Base-by-base conservation (phyloP, 1,140 invertebrate species). In the Fopius arisanus region DNA sequence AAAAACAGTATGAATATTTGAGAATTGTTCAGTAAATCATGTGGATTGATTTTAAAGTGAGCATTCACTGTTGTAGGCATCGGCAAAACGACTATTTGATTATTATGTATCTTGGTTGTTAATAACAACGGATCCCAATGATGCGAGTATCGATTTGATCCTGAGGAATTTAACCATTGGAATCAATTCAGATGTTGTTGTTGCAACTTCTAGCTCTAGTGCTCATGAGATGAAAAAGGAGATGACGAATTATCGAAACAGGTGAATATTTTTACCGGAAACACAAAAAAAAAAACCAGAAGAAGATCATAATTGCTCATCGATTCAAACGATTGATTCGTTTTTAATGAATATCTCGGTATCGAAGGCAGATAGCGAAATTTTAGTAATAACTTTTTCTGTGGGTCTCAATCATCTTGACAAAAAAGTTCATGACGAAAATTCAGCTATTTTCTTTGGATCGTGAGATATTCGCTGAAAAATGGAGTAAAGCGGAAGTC, bases 91-190 rank as follows among this genome's bases (percentile, higher is more conserved):
- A 72, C 72, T 78, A 3, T 78, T 78, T 62, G 74, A 78, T 41
- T 76, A 78, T 63, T 78, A 76, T 62, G 65, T 75, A 68, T 78
- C 77, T 6, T 78, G 77, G 77, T 67, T 78, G 26, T 54, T 78
- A 33, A 37, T 78, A 63, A 74, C 77, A 10, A 72, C 70, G 21
- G 37, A 62, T 48, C 51, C 72, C 0, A 51, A 72, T 40, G 72
- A 78, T 69, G 54, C 72, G 10, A 74, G 72, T 51, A 78, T 78
- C 26, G 74, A 78, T 51, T 72, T 48, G 16, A 54, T 31, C 40
- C 70, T 78, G 21, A 70, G 77, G 51, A 74, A 75, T 72, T 63
- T 78, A 19, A 76, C 74, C 21, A 76, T 78, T 51, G 77, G 77
- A 26, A 76, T 78, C n/a, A 70, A 78, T 67, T 74, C 72, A 1